A percentile compares a stretch with the other conserved stretches of the same genome.
Conservation (phyloP, 2,888 invertebrate species). For the Cancer borealis region DNA sequence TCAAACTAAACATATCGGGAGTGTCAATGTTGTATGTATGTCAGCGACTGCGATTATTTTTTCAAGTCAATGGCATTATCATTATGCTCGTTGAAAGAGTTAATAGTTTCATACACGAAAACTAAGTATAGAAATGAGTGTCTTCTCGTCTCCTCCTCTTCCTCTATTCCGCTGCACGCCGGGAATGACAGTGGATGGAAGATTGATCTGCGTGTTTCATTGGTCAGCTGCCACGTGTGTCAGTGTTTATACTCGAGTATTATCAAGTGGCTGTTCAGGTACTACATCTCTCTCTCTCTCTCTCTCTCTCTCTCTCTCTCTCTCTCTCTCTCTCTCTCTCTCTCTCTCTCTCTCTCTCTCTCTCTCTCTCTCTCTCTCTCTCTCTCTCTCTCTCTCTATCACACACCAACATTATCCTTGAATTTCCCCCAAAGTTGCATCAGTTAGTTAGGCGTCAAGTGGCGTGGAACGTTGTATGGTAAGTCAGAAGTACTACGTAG, state of each 20-base stretch:
- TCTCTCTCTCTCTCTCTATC: slow-evolving; percentile 39
- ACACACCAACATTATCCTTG: not conserved
- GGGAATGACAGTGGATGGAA: no score
- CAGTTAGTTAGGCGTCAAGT: not conserved
- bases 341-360: slow-evolving; percentile 55
- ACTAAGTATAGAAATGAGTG: not conserved
- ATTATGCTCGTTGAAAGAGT: not conserved
- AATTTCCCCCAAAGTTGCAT: not conserved
- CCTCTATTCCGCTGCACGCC: no score
- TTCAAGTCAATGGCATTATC: not conserved
- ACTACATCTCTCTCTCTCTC: slow-evolving; percentile 49
- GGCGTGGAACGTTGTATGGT: not conserved
- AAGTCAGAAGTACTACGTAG: not conserved
- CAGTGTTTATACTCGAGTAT: not conserved
- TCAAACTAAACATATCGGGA: no score
- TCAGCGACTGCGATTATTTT: not conserved
- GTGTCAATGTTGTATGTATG: no score
- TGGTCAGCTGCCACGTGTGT: not conserved
- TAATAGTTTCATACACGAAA: no score
- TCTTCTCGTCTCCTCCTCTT: not conserved
- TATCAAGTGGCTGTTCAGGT: not conserved
- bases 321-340: slow-evolving; percentile 49
- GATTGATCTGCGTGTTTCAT: no score
- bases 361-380: slow-evolving; percentile 55
- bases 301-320: slow-evolving; percentile 59